Evolutionary conservation across 2,113 vertebrate species (phyloP).

Genomic region (Montifringilla adamsi): DNA sequence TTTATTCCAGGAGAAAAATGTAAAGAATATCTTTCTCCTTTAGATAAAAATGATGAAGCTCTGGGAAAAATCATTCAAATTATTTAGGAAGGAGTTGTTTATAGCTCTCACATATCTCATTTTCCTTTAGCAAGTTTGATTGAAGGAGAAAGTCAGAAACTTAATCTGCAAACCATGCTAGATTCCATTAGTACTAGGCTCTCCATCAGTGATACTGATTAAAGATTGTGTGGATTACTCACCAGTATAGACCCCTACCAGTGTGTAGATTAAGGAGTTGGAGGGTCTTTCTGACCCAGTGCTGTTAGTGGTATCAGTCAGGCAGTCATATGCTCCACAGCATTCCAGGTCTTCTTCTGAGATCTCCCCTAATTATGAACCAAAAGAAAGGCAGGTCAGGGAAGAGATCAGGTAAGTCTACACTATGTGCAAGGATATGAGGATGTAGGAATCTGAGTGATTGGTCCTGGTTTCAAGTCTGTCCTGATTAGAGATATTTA

Average conservation of each 20-base stretch:
- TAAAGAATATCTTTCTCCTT: not conserved
- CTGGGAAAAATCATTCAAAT: not conserved
- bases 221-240: not conserved
- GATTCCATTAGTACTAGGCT: not conserved
- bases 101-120: not conserved
- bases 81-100: not conserved
- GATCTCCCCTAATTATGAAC: conserved; percentile 59
- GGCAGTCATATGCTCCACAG: conserved; percentile 85
- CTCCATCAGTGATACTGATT: not conserved
- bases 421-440: not conserved
- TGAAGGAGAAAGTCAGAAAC: not conserved
- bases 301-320: conserved; percentile 33
- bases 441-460: not conserved
- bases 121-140: not conserved
- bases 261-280: conserved; percentile 76
- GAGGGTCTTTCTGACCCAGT: conserved; percentile 51
- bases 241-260: conserved; percentile 92
- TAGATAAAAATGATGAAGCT: not conserved
- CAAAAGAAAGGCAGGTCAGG: not conserved
- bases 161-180: not conserved
- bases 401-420: not conserved
- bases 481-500: not conserved
- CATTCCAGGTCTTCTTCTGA: conserved; percentile 71
- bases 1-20: not conserved
- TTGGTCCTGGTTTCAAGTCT: not conserved